A percentile compares a stretch with the other conserved stretches of the same genome.
Conservation (phyloP, 2,888 invertebrate genomes). For the Chloromyia formosa region DNA sequence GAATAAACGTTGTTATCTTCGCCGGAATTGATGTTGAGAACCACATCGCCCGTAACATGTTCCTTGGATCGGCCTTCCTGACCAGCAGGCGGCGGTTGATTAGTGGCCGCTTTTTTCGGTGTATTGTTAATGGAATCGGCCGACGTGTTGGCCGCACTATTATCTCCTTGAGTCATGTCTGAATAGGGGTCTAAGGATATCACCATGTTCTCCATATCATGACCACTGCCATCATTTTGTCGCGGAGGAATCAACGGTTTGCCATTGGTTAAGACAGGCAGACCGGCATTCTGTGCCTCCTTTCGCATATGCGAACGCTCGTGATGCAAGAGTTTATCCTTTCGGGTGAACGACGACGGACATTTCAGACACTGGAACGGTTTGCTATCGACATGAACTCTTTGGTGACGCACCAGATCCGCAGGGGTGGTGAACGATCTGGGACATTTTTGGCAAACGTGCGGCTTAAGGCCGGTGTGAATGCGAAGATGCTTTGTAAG, state of each 20-base stretch:
- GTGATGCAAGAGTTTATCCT: slow-evolving; percentile 75
- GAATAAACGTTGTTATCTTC: slow-evolving; percentile 56
- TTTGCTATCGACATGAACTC: slow-evolving; percentile 73
- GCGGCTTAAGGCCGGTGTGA: slow-evolving; percentile 76
- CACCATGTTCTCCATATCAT: slow-evolving; percentile 51
- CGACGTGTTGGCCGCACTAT: neutral
- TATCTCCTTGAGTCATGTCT: slow-evolving; percentile 48
- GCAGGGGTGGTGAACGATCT: slow-evolving; percentile 76
- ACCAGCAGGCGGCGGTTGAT: slow-evolving; percentile 54
- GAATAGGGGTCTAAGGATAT: slow-evolving; percentile 55
- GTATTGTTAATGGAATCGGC: slow-evolving; percentile 25
- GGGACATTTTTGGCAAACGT: slow-evolving; percentile 77
- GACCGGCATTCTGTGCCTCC: slow-evolving; percentile 9
- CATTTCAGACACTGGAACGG: slow-evolving; percentile 74
- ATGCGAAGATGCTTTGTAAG: slow-evolving; percentile 78
- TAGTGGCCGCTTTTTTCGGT: slow-evolving; percentile 39
- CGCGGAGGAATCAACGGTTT: neutral
- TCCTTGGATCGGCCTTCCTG: slow-evolving; percentile 14
- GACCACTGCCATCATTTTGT: neutral
- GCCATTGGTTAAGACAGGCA: neutral
- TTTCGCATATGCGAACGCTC: slow-evolving; percentile 68
- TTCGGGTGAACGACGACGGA: slow-evolving; percentile 72
- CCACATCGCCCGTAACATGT: slow-evolving; percentile 49
- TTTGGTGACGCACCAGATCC: slow-evolving; percentile 73
- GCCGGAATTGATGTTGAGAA: slow-evolving; percentile 29